Evolutionary conservation across 2,888 invertebrate species (phyloP).

Genomic region (Erebia epiphron): DNA sequence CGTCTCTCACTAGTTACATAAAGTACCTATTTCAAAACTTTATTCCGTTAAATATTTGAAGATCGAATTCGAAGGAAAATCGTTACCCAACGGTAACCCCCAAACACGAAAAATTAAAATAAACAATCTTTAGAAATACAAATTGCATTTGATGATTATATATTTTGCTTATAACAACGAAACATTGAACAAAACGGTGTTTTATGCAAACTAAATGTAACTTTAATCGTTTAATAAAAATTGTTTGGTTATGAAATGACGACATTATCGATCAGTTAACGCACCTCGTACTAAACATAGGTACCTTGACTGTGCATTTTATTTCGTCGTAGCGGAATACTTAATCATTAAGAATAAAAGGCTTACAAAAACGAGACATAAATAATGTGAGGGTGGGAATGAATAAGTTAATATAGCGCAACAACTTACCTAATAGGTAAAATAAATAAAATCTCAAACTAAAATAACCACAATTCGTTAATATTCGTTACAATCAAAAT

Average conservation of each 20-base stretch:
- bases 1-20: slow-evolving; percentile 35
- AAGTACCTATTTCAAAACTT: slow-evolving; percentile 56
- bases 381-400: slow-evolving; percentile 47
- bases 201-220: neutral
- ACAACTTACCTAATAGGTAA: slow-evolving; percentile 45
- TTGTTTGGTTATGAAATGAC: slow-evolving; percentile 65
- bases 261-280: slow-evolving; percentile 74
- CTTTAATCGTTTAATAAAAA: neutral
- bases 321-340: slow-evolving; percentile 50
- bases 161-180: neutral
- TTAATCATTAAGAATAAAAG: slow-evolving; percentile 41
- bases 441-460: slow-evolving; percentile 66
- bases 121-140: too few relatives aligned
- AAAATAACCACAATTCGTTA: slow-evolving; percentile 78
- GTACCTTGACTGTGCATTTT: slow-evolving; percentile 70
- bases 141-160: neutral
- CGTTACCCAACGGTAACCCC: slow-evolving; percentile 63
- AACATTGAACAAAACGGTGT: neutral
- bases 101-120: neutral
- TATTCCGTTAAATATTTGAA: slow-evolving; percentile 80
- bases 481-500: slow-evolving; percentile 79
- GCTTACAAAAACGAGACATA: slow-evolving; percentile 46
- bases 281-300: slow-evolving; percentile 55
- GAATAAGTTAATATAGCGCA: slow-evolving; percentile 61
- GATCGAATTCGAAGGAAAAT: slow-evolving; percentile 79